Evolutionary conservation across 2,113 vertebrate genomes (phyloP).

Genomic region (Procavia capensis): DNA sequence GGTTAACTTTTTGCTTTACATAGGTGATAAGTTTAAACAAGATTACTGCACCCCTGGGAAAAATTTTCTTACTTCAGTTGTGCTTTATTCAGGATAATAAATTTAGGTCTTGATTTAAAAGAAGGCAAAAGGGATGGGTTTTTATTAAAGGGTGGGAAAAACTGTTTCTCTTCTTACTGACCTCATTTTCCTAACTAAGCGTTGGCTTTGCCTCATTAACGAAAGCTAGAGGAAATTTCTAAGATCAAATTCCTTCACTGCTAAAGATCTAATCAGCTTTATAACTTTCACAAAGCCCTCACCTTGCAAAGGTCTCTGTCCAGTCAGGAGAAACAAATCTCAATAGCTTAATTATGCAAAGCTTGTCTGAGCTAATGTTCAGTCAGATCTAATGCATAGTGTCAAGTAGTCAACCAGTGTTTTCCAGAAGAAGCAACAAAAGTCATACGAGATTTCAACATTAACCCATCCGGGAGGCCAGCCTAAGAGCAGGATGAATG

Average conservation of each 20-base stretch:
- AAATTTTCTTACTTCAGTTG: constrained; percentile 59
- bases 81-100: constrained; percentile 66
- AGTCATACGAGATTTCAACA: constrained; percentile 17
- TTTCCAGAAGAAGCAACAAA: constrained; percentile 31
- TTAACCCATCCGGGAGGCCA: background rate
- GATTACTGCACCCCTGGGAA: constrained; percentile 43
- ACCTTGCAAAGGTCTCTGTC: constrained; percentile 69
- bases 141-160: background rate
- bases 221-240: constrained; percentile 63
- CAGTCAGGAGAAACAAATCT: constrained; percentile 67
- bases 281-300: constrained; percentile 69
- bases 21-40: constrained; percentile 41
- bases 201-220: constrained; percentile 72
- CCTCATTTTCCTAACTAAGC: constrained; percentile 59
- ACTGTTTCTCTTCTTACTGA: constrained; percentile 42
- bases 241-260: constrained; percentile 62
- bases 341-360: constrained; percentile 71
- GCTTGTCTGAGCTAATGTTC: constrained; percentile 57
- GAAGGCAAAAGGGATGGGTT: background rate
- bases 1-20: constrained; percentile 21
- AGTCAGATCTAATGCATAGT: constrained; percentile 68
- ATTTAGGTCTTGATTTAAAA: constrained; percentile 30
- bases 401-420: constrained; percentile 57
- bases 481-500: background rate
- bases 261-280: constrained; percentile 74